These are phyloP conservation scores for Dinoponera quadriceps DNA, from an alignment of 1,140 invertebrate genomes.

Conservation along the genomic window DNA sequence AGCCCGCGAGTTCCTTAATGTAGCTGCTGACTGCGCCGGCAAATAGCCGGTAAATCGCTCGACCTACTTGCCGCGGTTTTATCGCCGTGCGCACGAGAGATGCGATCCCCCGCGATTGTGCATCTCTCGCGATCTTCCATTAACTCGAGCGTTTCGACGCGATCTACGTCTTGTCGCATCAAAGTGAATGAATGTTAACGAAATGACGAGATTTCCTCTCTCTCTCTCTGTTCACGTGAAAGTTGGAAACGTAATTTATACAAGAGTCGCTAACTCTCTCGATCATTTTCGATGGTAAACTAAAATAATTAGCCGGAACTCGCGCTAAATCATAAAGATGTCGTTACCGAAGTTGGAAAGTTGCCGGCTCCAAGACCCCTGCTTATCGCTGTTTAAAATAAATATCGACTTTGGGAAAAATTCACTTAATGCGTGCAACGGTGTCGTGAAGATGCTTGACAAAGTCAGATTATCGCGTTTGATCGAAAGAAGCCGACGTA, in stretches of 20 bases:
- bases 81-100: neutral
- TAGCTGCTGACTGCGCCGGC: neutral
- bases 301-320: too few species aligned
- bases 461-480: neutral
- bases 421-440: neutral
- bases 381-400: neutral
- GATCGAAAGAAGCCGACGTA: neutral
- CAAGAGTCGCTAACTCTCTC: neutral
- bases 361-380: too few species aligned
- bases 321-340: too few species aligned
- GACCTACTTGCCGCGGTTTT: conserved; percentile 13
- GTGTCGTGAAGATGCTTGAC: neutral
- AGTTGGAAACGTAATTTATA: neutral
- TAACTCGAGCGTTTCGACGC: conserved; percentile 8
- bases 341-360: too few species aligned
- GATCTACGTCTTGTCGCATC: neutral
- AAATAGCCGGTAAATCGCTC: conserved; percentile 36
- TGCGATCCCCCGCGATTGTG: conserved; percentile 18
- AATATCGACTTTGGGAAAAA: conserved; percentile 6
- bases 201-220: conserved; percentile 8
- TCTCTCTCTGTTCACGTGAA: neutral
- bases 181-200: neutral
- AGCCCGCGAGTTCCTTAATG: conserved; percentile 14
- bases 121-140: conserved; percentile 14
- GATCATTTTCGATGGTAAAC: neutral